phyloP scores from a whole-genome alignment of 2,797 vertebrate species.

The Xyrichtys novacula region DNA sequence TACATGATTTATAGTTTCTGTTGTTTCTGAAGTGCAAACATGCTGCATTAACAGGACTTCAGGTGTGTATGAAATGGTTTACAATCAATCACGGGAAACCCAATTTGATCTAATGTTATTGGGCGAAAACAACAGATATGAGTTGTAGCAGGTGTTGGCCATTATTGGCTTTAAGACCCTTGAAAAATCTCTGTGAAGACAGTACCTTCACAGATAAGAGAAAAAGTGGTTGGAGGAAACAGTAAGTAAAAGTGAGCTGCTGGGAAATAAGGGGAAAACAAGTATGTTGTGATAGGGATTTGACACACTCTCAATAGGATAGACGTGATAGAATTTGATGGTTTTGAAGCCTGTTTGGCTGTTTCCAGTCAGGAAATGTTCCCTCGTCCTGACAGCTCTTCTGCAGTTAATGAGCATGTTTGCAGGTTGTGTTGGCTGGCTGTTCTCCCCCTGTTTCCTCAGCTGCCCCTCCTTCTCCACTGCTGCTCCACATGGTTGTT shows the following conservation, averaged over 20 bases:
- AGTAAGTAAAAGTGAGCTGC: neutral
- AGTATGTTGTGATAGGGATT: neutral
- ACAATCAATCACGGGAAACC: too few relatives aligned
- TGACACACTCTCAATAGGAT: conserved; percentile 4
- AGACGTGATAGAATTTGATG: neutral
- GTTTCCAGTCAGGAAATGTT: neutral
- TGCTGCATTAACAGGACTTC: too few relatives aligned
- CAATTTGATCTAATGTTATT: too few relatives aligned
- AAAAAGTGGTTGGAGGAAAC: neutral
- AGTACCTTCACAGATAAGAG: neutral
- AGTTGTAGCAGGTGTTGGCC: too few relatives aligned
- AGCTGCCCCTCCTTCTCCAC: neutral
- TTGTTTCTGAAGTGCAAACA: too few relatives aligned
- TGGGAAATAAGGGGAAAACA: conserved; percentile 7
- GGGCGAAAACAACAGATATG: too few relatives aligned
- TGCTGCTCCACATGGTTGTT: conserved; percentile 3
- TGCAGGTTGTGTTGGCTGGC: conserved; percentile 3
- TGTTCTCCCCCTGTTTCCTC: neutral
- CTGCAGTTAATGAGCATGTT: conserved; percentile 23
- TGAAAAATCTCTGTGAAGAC: conserved; percentile 13
- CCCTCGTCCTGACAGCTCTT: neutral
- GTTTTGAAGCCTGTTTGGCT: conserved; percentile 10
- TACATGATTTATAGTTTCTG: too few relatives aligned
- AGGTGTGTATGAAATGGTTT: too few relatives aligned
- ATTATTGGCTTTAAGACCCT: neutral